phyloP scores from a whole-genome alignment of 2,888 invertebrate species.

The Neuroscelio doddi region DNA sequence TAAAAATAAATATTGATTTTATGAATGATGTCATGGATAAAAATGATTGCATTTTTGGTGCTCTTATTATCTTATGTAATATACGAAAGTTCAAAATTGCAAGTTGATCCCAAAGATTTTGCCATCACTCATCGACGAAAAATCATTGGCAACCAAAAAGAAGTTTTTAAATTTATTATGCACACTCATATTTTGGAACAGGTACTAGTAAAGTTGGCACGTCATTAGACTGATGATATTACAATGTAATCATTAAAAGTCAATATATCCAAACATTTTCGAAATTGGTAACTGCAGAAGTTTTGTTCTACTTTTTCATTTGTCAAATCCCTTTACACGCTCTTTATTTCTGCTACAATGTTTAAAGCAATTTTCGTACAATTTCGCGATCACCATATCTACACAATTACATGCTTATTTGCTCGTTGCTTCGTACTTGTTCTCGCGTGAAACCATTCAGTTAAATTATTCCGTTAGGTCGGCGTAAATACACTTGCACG shows the following conservation, averaged over 20 bases:
- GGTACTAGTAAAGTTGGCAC: too few species aligned
- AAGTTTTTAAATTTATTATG: slow-evolving; percentile 52
- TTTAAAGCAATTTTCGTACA: slow-evolving; percentile 27
- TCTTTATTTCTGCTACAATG: slow-evolving; percentile 1
- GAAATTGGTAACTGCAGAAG: too few species aligned
- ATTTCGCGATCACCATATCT: slow-evolving; percentile 38
- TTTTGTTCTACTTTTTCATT: too few species aligned
- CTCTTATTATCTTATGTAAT: slow-evolving; percentile 24
- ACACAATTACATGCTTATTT: slow-evolving; percentile 42
- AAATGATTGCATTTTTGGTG: too few species aligned
- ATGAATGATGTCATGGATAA: too few species aligned
- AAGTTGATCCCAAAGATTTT: slow-evolving; percentile 54
- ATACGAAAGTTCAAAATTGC: slow-evolving; percentile 44
- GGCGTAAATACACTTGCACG: slow-evolving; percentile 33
- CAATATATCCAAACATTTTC: too few species aligned
- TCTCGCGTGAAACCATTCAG: slow-evolving; percentile 49
- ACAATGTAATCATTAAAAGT: too few species aligned
- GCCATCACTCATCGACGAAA: slow-evolving; percentile 45
- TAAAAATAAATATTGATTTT: too few species aligned
- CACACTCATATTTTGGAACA: slow-evolving; percentile 54
- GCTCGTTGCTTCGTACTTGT: slow-evolving; percentile 39
- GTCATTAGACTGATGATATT: too few species aligned
- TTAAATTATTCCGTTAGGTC: slow-evolving; percentile 50
- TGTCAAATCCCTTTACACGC: slow-evolving; percentile 7
- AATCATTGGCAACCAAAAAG: slow-evolving; percentile 45